phyloP scores from a whole-genome alignment of 2,888 invertebrate genomes.

The Disparrhopalites patrizii region DNA sequence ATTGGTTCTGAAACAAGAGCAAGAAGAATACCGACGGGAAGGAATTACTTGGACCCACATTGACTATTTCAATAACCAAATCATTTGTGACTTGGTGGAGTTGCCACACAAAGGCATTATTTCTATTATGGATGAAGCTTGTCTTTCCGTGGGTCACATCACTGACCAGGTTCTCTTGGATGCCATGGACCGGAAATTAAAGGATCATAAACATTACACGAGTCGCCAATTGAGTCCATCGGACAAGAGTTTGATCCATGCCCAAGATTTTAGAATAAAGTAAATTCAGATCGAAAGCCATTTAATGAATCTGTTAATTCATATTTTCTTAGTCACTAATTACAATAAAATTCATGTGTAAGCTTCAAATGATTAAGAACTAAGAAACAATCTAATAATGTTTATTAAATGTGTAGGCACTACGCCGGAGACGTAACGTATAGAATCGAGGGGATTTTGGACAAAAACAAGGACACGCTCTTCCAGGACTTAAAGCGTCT shows the following conservation, averaged over 20 bases:
- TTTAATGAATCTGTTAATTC: neutral
- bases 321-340: neutral
- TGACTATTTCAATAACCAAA: slow-evolving; percentile 94
- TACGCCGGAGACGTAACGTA: slow-evolving; percentile 97
- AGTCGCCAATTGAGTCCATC: slow-evolving; percentile 77
- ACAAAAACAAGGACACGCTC: slow-evolving; percentile 94
- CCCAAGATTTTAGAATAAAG: slow-evolving; percentile 76
- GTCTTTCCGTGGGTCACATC: slow-evolving; percentile 89
- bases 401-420: slow-evolving; percentile 62
- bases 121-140: slow-evolving; percentile 95
- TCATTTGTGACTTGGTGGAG: slow-evolving; percentile 94
- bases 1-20: slow-evolving; percentile 94
- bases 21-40: slow-evolving; percentile 92
- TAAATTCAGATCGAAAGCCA: slow-evolving; percentile 51
- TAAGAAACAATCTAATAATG: too few species aligned
- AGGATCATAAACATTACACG: slow-evolving; percentile 81
- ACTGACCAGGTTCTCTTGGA: slow-evolving; percentile 78
- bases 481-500: slow-evolving; percentile 96
- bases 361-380: too few species aligned
- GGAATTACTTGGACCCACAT: slow-evolving; percentile 94
- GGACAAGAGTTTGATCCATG: slow-evolving; percentile 74
- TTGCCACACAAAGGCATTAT: slow-evolving; percentile 84
- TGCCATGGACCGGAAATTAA: slow-evolving; percentile 86
- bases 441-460: slow-evolving; percentile 82
- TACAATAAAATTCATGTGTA: neutral